phyloP scores from a whole-genome alignment of 2,113 vertebrate species.

The Gymnogyps californianus region DNA sequence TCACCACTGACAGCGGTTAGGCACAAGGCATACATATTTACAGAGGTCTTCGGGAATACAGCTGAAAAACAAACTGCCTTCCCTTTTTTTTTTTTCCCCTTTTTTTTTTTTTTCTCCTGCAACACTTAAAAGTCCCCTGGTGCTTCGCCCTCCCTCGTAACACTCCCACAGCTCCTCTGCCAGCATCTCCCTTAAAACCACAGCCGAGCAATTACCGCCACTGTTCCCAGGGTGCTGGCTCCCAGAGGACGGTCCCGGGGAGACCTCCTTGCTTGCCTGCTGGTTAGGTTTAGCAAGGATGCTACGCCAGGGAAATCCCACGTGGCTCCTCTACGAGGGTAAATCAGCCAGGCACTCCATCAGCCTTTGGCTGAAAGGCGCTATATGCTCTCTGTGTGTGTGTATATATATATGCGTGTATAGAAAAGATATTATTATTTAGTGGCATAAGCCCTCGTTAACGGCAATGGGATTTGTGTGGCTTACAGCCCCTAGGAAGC shows the following conservation, averaged over 20 bases:
- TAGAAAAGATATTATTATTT: conserved; percentile 27
- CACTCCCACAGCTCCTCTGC: conserved; percentile 39
- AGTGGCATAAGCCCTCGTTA: conserved; percentile 22
- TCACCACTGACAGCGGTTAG: not conserved
- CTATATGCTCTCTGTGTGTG: fast-evolving
- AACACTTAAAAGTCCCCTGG: conserved; percentile 3
- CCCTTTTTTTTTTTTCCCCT: no score
- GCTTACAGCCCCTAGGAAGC: conserved; percentile 21
- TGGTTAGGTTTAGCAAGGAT: not conserved
- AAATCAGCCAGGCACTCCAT: not conserved
- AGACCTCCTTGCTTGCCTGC: not conserved
- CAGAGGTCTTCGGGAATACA: not conserved
- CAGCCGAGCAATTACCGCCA: not conserved
- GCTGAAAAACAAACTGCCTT: conserved; percentile 5
- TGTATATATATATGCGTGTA: fast-evolving
- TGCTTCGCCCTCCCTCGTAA: not conserved
- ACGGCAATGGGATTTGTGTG: not conserved
- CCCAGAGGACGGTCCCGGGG: not conserved
- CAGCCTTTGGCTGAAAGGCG: not conserved
- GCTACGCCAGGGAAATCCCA: not conserved
- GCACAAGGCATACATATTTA: not conserved
- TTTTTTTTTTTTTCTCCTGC: not conserved
- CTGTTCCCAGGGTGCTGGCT: not conserved
- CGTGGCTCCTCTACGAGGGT: not conserved
- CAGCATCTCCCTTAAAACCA: not conserved